Percentiles rank a stretch among this genome's conserved stretches.
phyloP scores from a whole-genome alignment of 1,140 invertebrate genomes.

The Hirudo medicinalis region DNA sequence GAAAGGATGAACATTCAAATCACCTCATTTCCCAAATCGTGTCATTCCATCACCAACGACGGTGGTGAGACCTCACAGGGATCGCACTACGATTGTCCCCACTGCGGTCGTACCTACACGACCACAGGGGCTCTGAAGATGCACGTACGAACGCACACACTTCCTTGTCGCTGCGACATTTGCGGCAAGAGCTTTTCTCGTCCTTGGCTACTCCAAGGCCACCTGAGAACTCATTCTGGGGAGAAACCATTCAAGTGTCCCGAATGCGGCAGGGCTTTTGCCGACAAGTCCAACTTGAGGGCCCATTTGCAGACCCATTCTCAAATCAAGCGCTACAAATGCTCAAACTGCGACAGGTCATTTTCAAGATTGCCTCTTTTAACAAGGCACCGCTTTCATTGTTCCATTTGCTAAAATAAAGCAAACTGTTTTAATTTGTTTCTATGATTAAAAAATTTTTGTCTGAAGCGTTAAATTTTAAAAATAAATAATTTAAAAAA shows the following conservation, averaged over 20 bases:
- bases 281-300: slow-evolving; percentile 83
- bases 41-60: not conserved
- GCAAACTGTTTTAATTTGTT: too few species aligned
- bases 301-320: slow-evolving; percentile 89
- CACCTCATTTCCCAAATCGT: not conserved
- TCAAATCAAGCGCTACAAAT: slow-evolving; percentile 87
- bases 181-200: slow-evolving; percentile 93
- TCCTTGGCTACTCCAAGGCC: slow-evolving; percentile 77
- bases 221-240: slow-evolving; percentile 45
- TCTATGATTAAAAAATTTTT: too few species aligned
- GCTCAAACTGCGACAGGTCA: slow-evolving; percentile 71
- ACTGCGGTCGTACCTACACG: slow-evolving; percentile 86
- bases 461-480: too few species aligned
- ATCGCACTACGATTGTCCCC: slow-evolving; percentile 60
- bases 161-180: slow-evolving; percentile 88
- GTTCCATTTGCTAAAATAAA: too few species aligned
- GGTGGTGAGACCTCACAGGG: not conserved
- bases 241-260: slow-evolving; percentile 92
- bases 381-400: slow-evolving; percentile 54
- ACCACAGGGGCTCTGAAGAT: slow-evolving; percentile 90
- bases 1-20: not conserved
- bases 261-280: slow-evolving; percentile 85
- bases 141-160: slow-evolving; percentile 93
- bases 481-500: too few species aligned
- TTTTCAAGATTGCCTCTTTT: slow-evolving; percentile 84